These are phyloP conservation scores for Cyclophora punctaria DNA, from an alignment of 2,888 invertebrate genomes.

Conservation along the genomic window DNA sequence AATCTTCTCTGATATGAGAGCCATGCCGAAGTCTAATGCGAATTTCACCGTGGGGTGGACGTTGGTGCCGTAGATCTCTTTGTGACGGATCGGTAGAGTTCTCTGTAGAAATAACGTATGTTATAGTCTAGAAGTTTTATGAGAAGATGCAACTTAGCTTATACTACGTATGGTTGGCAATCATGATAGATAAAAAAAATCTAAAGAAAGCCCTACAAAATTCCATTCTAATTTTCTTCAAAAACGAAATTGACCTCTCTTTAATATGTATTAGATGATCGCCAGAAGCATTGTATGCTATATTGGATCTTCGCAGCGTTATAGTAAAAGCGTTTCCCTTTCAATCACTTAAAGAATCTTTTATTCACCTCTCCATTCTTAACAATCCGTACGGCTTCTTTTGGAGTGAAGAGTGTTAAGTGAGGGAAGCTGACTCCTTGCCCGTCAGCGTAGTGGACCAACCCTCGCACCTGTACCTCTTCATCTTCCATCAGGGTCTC, in stretches of 20 bases:
- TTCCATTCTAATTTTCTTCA: too few relatives aligned
- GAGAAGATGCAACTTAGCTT: too few relatives aligned
- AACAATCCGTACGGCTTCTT: constrained; percentile 85
- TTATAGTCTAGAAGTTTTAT: too few relatives aligned
- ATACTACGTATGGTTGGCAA: too few relatives aligned
- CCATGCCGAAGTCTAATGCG: constrained; percentile 84
- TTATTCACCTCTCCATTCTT: constrained; percentile 83
- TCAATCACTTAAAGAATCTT: too few relatives aligned
- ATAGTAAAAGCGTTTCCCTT: too few relatives aligned
- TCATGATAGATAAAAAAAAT: too few relatives aligned
- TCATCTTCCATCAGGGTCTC: constrained; percentile 89
- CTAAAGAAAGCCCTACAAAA: too few relatives aligned
- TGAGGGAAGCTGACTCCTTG: constrained; percentile 83
- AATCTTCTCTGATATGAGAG: constrained; percentile 84
- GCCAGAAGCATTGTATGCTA: too few relatives aligned
- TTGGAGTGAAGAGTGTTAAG: constrained; percentile 84
- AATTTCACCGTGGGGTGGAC: constrained; percentile 84
- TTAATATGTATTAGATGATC: too few relatives aligned
- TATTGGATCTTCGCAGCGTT: too few relatives aligned
- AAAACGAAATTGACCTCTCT: too few relatives aligned
- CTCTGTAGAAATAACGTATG: constrained; percentile 55
- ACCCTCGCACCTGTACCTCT: constrained; percentile 84
- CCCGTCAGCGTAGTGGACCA: constrained; percentile 86
- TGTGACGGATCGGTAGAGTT: constrained; percentile 86
- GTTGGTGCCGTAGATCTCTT: constrained; percentile 85